Evolutionary conservation across 1,140 invertebrate genomes (phyloP), one percentile per base, ranked within the genome.

Genomic region (Eupristina koningsbergeri): DNA sequence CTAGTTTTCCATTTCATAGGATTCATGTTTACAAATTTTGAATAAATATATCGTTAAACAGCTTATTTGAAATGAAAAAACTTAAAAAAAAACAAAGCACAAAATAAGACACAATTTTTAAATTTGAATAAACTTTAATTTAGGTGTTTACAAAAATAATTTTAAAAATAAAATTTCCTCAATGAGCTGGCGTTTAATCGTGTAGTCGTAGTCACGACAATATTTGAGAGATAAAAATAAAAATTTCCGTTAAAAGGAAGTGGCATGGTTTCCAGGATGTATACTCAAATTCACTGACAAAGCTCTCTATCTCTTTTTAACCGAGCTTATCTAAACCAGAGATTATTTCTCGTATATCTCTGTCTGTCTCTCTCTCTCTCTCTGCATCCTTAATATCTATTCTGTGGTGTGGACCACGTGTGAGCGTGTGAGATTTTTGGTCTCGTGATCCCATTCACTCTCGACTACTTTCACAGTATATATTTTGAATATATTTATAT

Each of bases 1-100:
- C 86, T 88, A 0, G 88, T 88, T 87, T 92, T 92, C 91, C 92
- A 92, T 86, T 85, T 91, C 86, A 92, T 86, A n/a, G 92, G 91
- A 90, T 92, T 75, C 91, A 92, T 92, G 39, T 86, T 89, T 74
- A 87, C 85, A 71, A n/a, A n/a, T 45, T 45, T 45, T 13, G 41
- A 45, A 45, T 45, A 7, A 45, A 13, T 13, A 13, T 45, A 7
- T 45, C 6, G 13, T 13, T 45, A 45, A 13, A 45, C 41, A 45
- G 41, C n/a, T n/a, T n/a, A n/a, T n/a, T n/a, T n/a, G n/a, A n/a
- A n/a, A n/a, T n/a, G n/a, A n/a, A n/a, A n/a, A n/a, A n/a, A n/a
- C n/a, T n/a, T n/a, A n/a, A n/a, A n/a, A n/a, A n/a, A n/a, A n/a
- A n/a, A n/a, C n/a, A n/a, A n/a, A n/a, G n/a, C n/a, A n/a, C n/a